Conservation (phyloP, 2,113 vertebrate genomes). For the Corvus moneduloides region DNA sequence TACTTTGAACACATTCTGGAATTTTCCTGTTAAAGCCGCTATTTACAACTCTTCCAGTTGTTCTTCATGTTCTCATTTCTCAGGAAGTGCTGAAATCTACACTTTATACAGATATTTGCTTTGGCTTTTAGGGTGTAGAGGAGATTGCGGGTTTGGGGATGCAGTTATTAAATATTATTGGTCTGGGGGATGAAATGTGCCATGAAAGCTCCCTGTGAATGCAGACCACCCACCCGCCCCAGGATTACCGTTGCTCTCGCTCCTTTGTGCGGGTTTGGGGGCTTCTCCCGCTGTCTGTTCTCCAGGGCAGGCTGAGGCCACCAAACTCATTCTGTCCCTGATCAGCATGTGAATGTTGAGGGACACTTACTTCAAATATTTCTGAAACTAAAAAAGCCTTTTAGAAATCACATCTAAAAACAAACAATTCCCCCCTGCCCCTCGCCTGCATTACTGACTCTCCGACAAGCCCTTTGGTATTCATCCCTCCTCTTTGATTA, state of each 20-base stretch:
- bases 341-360: conserved; percentile 51
- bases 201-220: conserved; percentile 18
- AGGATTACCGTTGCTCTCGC: neutral
- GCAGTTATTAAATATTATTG: conserved; percentile 6
- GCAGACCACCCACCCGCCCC: conserved; percentile 49
- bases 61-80: neutral
- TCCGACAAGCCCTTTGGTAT: conserved; percentile 30
- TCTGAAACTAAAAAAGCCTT: conserved; percentile 53
- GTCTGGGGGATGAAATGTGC: conserved; percentile 15
- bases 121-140: conserved; percentile 1
- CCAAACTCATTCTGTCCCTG: neutral
- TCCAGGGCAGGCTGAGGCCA: conserved; percentile 27
- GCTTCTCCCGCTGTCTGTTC: neutral
- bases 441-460: neutral
- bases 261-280: conserved; percentile 27
- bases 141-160: neutral
- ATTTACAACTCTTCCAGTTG: conserved; percentile 29
- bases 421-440: conserved; percentile 18
- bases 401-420: conserved; percentile 60
- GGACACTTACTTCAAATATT: conserved; percentile 48
- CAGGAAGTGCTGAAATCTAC: neutral
- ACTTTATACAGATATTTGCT: conserved; percentile 13
- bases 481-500: neutral
- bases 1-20: conserved; percentile 57
- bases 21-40: conserved; percentile 28